Percentiles rank a stretch among this genome's conserved stretches.
phyloP scores from a whole-genome alignment of 2,888 invertebrate species.

The Pseudanteris insignis region DNA sequence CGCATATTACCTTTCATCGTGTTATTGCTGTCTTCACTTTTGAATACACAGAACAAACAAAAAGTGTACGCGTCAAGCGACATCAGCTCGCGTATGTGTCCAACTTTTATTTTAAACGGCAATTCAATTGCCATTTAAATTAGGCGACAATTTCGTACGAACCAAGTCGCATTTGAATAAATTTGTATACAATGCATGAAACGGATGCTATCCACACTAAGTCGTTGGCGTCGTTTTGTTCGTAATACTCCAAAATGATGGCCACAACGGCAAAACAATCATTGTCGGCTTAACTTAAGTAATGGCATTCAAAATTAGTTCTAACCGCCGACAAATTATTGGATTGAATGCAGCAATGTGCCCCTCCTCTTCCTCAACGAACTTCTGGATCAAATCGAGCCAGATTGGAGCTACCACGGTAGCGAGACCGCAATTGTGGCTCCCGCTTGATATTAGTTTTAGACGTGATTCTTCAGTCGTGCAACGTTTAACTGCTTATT shows the following conservation, averaged over 20 bases:
- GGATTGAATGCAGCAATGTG: conserved; percentile 46
- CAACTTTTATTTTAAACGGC: too few species aligned
- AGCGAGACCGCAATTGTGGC: conserved; percentile 63
- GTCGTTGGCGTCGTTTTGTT: conserved; percentile 1
- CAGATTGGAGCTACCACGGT: conserved; percentile 51
- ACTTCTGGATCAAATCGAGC: conserved; percentile 47
- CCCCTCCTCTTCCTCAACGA: conserved; percentile 27
- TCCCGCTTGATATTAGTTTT: conserved; percentile 64
- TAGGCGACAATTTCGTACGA: conserved; percentile 12
- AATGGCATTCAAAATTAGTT: conserved; percentile 67
- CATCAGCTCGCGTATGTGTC: too few species aligned
- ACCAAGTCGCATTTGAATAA: conserved; percentile 22
- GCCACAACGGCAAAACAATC: conserved; percentile 27
- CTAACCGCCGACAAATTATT: conserved; percentile 61
- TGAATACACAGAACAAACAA: conserved; percentile 25
- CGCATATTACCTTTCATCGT: conserved; percentile 40
- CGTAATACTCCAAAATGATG: conserved; percentile 14
- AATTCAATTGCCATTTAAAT: background rate
- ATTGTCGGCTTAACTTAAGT: conserved; percentile 62
- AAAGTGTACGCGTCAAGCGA: conserved; percentile 28
- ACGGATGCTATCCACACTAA: conserved; percentile 11
- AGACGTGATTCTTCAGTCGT: conserved; percentile 51
- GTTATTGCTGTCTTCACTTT: conserved; percentile 11
- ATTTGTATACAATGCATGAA: conserved; percentile 30
- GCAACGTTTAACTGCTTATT: conserved; percentile 62